These are phyloP conservation scores for Periophthalmus magnuspinnatus DNA, from an alignment of 2,797 vertebrate genomes.

Conservation along the genomic window DNA sequence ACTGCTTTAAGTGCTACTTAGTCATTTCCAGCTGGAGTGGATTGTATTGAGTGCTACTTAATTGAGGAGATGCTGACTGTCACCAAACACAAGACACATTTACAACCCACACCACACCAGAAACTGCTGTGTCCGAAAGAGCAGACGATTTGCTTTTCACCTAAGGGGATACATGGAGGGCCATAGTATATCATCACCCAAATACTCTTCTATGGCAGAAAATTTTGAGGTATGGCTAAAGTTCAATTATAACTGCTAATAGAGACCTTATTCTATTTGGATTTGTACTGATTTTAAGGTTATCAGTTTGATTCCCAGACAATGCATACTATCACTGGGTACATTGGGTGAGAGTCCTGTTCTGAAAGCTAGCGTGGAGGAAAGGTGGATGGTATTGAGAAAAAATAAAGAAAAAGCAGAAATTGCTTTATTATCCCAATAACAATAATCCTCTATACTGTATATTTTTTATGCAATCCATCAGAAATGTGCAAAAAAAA, in stretches of 20 bases:
- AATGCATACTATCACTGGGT: neutral
- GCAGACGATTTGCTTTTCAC: constrained; percentile 20
- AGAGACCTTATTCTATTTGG: no score
- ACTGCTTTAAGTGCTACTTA: constrained; percentile 45
- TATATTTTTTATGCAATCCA: no score
- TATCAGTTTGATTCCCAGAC: neutral
- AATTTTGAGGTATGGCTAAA: neutral
- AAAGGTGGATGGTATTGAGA: no score
- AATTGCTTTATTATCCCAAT: no score
- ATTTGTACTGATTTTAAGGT: neutral
- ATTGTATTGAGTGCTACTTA: constrained; percentile 55
- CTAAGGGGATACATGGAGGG: neutral
- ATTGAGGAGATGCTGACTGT: constrained; percentile 55
- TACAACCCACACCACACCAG: constrained; percentile 23
- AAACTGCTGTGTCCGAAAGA: constrained; percentile 9
- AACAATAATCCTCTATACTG: no score
- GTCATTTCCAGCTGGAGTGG: constrained; percentile 46
- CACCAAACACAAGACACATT: constrained; percentile 38
- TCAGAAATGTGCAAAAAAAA: no score
- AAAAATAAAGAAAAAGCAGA: no score
- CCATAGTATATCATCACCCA: constrained; percentile 23
- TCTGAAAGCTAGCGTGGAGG: no score
- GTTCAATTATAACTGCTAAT: no score
- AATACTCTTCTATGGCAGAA: constrained; percentile 9
- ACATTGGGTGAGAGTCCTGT: neutral